Evolutionary conservation across 2,113 vertebrate species (phyloP), one percentile per base, ranked within the genome.

Genomic region (Sturnus vulgaris): DNA sequence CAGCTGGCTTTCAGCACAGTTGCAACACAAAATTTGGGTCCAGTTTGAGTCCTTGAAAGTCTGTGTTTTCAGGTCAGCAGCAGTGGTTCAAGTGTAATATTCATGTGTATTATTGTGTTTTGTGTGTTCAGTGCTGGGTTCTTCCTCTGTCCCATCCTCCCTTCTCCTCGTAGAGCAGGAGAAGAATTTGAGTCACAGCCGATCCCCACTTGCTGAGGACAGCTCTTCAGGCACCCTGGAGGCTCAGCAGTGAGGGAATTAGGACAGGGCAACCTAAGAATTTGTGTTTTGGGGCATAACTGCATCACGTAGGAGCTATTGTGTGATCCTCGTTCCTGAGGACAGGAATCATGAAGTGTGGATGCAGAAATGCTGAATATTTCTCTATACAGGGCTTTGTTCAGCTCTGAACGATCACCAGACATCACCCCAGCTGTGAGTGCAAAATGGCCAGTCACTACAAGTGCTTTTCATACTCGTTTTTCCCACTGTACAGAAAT

Each of bases 321-420:
- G 42, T 11, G 0, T 0, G 3, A 25, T 37, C 19, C 4, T 73
- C 13, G 4, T 23, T 90, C 16, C 6, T 40, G 19, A 2, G 4
- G 59, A 30, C 7, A 11, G 23, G 25, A 44, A 42, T 24, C 23
- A 30, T 20, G 11, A 82, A 5, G 24, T 37, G 27, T 37, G 23
- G 37, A 12, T 12, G 30, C 19, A 44, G 35, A 42, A 81, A 90
- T 18, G 55, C 11, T 28, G 37, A 20, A 5, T 40, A 25, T 57
- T 77, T 86, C n/a, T 49, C 10, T 21, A 1, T 3, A 12, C 2
- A 7, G 24, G 33, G 15, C 61, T 81, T 81, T 65, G 30, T 15
- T 88, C 30, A 2, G 2, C 20, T 52, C 5, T 55, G 28, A 72
- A 53, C 21, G 23, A 46, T n/a, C 37, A 40, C 3, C 53, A 71